Evolutionary conservation across 2,888 invertebrate species (phyloP).

Genomic region (Cotesia congregata): DNA sequence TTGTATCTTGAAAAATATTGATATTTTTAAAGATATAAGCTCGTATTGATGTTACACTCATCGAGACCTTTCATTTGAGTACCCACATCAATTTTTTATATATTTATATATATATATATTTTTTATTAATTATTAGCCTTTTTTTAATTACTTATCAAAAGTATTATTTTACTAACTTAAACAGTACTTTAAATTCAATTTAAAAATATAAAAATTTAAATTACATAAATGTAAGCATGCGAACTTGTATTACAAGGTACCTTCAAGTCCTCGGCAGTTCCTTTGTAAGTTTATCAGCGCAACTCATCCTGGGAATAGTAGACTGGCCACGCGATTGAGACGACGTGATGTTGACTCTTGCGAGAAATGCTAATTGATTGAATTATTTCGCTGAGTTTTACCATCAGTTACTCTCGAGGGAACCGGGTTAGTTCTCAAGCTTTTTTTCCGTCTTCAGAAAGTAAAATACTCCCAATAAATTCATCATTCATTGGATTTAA

Average conservation of each 20-base stretch:
- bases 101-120: too few relatives aligned
- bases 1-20: too few relatives aligned
- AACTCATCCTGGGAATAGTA: constrained; percentile 41
- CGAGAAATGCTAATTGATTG: constrained; percentile 61
- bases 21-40: too few relatives aligned
- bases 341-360: constrained; percentile 50
- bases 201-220: not conserved
- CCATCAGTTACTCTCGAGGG: constrained; percentile 21
- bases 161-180: too few relatives aligned
- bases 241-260: not conserved
- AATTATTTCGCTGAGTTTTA: constrained; percentile 57
- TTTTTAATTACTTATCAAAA: too few relatives aligned
- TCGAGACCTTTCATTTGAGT: too few relatives aligned
- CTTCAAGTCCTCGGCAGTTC: not conserved
- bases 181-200: too few relatives aligned
- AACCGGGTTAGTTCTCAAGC: constrained; percentile 41
- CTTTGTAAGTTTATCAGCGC: constrained; percentile 32
- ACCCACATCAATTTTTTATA: too few relatives aligned
- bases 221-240: not conserved
- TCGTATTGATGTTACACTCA: too few relatives aligned
- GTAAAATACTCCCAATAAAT: constrained; percentile 6
- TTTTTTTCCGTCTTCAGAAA: constrained; percentile 14
- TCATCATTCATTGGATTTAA: constrained; percentile 15
- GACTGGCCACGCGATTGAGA: constrained; percentile 45
- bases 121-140: too few relatives aligned